Conservation (phyloP, 35 echinoderm and acorn worm species). For the Amphiura filiformis region DNA sequence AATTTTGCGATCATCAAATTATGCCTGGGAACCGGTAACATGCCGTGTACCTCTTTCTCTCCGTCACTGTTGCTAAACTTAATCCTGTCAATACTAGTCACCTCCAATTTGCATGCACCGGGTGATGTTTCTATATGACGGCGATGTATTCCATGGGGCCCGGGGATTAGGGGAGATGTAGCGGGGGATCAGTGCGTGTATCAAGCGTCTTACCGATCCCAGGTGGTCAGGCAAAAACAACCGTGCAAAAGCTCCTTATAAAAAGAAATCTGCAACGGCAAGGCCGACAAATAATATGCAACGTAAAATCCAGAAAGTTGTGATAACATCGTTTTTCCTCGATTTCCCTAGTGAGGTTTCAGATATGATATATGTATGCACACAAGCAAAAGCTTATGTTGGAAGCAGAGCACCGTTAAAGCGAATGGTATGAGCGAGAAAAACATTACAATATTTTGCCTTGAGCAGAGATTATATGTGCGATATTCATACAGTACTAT, state of each 20-base stretch:
- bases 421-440: background rate
- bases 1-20: background rate
- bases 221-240: background rate
- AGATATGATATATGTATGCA: background rate
- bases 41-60: background rate
- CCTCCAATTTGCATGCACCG: background rate
- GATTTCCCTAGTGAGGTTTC: background rate
- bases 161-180: background rate
- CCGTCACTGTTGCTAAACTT: background rate
- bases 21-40: background rate
- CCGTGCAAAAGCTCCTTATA: background rate
- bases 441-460: no score
- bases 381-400: background rate
- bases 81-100: background rate
- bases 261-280: background rate
- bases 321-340: background rate
- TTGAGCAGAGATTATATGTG: no score
- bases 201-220: background rate
- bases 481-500: no score
- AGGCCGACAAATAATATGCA: background rate
- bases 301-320: background rate
- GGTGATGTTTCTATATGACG: background rate
- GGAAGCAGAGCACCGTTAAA: background rate
- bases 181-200: constrained; percentile 4
- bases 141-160: constrained; percentile 1